Evolutionary conservation across 2,797 vertebrate species (phyloP), one percentile per base, ranked within the genome.

Genomic region (Acipenser ruthenus): DNA sequence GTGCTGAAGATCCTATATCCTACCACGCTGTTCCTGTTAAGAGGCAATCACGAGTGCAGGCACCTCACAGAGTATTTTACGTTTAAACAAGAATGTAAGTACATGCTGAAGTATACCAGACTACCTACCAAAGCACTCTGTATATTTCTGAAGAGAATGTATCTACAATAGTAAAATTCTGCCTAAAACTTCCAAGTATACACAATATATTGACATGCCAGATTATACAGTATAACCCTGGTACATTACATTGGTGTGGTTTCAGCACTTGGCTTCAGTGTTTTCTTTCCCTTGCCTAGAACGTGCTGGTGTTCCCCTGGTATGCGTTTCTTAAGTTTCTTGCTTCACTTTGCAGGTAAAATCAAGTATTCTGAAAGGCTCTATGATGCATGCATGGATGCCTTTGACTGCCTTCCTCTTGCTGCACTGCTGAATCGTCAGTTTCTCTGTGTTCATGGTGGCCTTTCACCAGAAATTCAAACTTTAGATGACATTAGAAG

Each of bases 41-140:
- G 96, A 87, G 96, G 96, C 69, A 98, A 99, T 88, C 96, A 99
- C 66, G 96, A 99, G 91, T 98, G 95, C 89, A 92, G 96, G 75
- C 96, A 98, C 73, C 94, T 99, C 84, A 98, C 96, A 71, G 96
- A 99, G 86, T 99, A 98, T 88, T 99, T 99, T 88, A 98, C 96
- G 78, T 99, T 99, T 88, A 99, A 99, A 77, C 96, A 99, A 84
- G 96, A 98, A 93, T 98, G 96, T 99, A 86, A 95, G 96, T 92
- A 15, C 8, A 8, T 18, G 18, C 18, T 18, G 18, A 18, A 18
- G 2, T 18, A 18, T 18, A 18, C 2, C 18, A 18, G 18, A 18
- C 18, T 1, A 18, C 18, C 18, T 18, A 18, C 18, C 18, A 18
- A 18, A 18, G 18, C 18, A 18, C 18, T 18, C 18, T 18, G 18